A percentile compares a stretch with the other conserved stretches of the same genome.
Evolutionary conservation across 2,797 vertebrate species (phyloP).

Genomic region (Labeo calbasu): DNA sequence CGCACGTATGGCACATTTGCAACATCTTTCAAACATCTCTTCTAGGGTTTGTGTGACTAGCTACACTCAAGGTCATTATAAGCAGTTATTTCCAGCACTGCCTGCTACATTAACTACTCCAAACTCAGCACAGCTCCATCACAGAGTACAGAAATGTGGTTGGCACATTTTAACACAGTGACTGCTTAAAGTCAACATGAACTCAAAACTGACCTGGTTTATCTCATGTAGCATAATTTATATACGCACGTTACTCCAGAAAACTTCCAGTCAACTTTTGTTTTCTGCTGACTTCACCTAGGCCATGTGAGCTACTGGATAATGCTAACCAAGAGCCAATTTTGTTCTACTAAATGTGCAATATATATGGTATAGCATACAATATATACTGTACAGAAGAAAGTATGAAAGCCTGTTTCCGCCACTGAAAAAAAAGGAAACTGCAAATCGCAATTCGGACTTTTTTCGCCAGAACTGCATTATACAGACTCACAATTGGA

Average conservation of each 20-base stretch:
- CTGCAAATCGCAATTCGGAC: no score
- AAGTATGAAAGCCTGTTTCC: no score
- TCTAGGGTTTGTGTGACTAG: slow-evolving; percentile 15
- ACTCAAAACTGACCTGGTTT: background rate
- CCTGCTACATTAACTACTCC: slow-evolving; percentile 23
- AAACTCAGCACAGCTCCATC: slow-evolving; percentile 11
- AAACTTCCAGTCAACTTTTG: background rate
- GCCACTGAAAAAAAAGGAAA: no score
- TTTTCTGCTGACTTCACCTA: background rate
- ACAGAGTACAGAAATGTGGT: background rate
- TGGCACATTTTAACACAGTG: background rate
- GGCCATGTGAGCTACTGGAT: background rate
- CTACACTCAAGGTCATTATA: slow-evolving; percentile 11
- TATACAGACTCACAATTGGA: no score
- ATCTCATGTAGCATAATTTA: background rate
- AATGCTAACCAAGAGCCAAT: background rate
- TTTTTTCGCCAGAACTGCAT: no score
- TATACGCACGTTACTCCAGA: background rate
- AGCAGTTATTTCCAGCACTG: slow-evolving; percentile 23
- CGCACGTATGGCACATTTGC: background rate
- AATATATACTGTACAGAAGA: no score
- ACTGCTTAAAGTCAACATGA: slow-evolving; percentile 25
- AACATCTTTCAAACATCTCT: slow-evolving; percentile 13
- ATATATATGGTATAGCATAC: background rate
- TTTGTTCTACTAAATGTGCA: background rate